phyloP scores from a whole-genome alignment of 2,888 invertebrate species.

The Andrena bicolor region DNA sequence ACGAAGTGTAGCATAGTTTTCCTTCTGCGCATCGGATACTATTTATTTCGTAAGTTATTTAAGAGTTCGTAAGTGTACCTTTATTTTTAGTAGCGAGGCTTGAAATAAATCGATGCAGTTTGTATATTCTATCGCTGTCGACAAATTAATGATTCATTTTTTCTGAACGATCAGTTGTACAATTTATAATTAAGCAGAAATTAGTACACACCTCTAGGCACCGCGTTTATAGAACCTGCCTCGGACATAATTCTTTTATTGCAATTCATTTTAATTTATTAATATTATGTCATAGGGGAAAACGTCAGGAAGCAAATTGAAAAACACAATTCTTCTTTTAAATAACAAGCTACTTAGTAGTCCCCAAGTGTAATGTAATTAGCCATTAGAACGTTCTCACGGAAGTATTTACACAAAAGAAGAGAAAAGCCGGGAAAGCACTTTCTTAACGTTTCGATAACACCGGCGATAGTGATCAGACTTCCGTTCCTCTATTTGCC shows the following conservation, averaged over 20 bases:
- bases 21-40: background rate
- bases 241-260: no score
- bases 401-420: background rate
- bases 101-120: conserved; percentile 20
- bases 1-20: background rate
- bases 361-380: no score
- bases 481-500: background rate
- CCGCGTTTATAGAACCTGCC: no score
- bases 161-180: no score
- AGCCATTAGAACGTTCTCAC: no score
- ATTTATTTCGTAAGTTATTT: conserved; percentile 35
- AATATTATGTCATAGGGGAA: no score
- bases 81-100: background rate
- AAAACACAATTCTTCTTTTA: no score
- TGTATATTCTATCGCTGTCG: background rate
- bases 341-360: no score
- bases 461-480: background rate
- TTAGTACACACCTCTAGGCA: no score
- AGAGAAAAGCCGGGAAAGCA: background rate
- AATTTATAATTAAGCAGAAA: no score
- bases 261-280: no score
- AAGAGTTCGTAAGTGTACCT: background rate
- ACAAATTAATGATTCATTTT: background rate
- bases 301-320: no score
- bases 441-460: background rate